Conservation (phyloP, 2,113 vertebrate species). For the Ancistrus triradiatus region DNA sequence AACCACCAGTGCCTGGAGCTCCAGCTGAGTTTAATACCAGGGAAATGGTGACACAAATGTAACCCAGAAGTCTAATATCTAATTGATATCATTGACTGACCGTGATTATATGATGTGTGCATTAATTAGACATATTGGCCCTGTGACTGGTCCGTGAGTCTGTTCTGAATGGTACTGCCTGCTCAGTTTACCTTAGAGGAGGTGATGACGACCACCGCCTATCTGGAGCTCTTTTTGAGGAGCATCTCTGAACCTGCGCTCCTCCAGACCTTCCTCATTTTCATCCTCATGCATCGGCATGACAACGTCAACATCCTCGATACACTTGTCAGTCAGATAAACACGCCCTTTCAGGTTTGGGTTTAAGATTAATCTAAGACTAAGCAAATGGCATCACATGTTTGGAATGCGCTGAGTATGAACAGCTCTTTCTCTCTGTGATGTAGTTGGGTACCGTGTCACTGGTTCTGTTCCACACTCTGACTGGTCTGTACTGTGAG, state of each 20-base stretch:
- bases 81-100: too few species aligned
- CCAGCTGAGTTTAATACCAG: too few species aligned
- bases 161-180: neutral
- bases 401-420: too few species aligned
- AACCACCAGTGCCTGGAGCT: too few species aligned
- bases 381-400: too few species aligned
- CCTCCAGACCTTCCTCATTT: constrained; percentile 89
- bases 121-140: neutral
- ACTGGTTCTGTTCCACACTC: constrained; percentile 87
- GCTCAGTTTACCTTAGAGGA: constrained; percentile 88
- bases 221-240: constrained; percentile 90
- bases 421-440: too few species aligned
- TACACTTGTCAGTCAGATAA: constrained; percentile 90
- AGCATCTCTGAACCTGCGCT: constrained; percentile 83
- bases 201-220: constrained; percentile 93
- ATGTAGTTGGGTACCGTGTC: constrained; percentile 93
- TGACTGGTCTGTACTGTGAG: constrained; percentile 93
- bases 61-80: too few species aligned
- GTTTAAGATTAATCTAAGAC: too few species aligned
- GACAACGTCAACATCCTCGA: constrained; percentile 90
- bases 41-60: too few species aligned
- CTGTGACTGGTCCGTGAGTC: neutral
- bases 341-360: constrained; percentile 93
- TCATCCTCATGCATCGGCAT: constrained; percentile 85
- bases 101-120: neutral